These are phyloP conservation scores for Notospermus geniculatus DNA, from an alignment of 1,140 invertebrate genomes.

Conservation along the genomic window DNA sequence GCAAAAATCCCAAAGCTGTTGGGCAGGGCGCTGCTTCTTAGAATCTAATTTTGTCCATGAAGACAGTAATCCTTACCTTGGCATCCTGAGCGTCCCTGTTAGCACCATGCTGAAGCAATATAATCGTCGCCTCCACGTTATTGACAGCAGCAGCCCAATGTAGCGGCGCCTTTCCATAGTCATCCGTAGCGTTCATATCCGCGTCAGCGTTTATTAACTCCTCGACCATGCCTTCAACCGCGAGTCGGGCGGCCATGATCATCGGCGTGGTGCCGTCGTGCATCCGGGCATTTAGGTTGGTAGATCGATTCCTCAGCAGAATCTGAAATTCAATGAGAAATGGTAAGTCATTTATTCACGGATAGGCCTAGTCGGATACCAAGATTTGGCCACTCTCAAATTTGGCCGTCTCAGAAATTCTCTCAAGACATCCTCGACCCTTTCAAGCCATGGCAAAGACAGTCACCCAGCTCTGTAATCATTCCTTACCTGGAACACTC, in stretches of 20 bases:
- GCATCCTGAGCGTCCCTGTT: constrained; percentile 95
- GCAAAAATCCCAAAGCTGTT: no score
- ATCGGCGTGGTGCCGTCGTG: constrained; percentile 93
- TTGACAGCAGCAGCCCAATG: constrained; percentile 97
- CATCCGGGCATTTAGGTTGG: constrained; percentile 91
- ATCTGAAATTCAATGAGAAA: constrained; percentile 64
- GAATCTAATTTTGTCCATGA: no score
- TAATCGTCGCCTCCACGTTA: constrained; percentile 89
- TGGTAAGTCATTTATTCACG: no score
- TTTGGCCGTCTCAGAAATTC: no score
- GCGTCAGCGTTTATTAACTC: constrained; percentile 86
- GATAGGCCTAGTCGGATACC: no score
- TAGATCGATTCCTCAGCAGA: constrained; percentile 83
- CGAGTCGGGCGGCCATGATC: constrained; percentile 78
- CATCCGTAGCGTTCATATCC: constrained; percentile 93
- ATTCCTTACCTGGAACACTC: constrained; percentile 76
- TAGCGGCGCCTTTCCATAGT: constrained; percentile 89
- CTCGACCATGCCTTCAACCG: constrained; percentile 75
- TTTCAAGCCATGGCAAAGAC: no score
- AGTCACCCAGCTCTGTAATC: no score
- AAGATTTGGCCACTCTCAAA: no score
- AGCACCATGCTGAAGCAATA: constrained; percentile 85
- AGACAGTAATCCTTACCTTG: constrained; percentile 64
- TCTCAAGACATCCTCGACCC: no score
- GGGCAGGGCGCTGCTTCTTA: no score